Percentiles rank a stretch among this genome's conserved stretches.
Conservation (phyloP, 2,113 vertebrate genomes). For the Brachirus orientalis region DNA sequence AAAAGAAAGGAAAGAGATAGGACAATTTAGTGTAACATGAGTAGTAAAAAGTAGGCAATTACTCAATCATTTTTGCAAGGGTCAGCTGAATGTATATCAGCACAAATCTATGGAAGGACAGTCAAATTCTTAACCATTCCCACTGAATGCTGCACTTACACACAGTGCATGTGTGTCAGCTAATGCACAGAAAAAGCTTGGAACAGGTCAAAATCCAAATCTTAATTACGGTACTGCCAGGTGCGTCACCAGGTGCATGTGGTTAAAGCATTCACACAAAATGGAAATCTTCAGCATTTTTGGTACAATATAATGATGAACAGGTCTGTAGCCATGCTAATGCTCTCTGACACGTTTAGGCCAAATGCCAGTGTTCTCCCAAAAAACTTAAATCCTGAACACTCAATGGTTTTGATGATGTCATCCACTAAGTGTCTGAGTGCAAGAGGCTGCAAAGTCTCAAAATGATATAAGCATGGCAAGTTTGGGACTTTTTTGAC, state of each 20-base stretch:
- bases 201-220: too few relatives aligned
- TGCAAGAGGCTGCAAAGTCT: too few relatives aligned
- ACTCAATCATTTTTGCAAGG: slow-evolving; percentile 3
- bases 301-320: neutral
- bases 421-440: too few relatives aligned
- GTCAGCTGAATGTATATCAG: slow-evolving; percentile 15
- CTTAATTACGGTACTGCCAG: neutral
- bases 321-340: too few relatives aligned
- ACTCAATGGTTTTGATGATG: too few relatives aligned
- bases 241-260: slow-evolving; percentile 1
- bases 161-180: too few relatives aligned
- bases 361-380: too few relatives aligned
- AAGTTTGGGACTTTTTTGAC: too few relatives aligned
- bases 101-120: slow-evolving; percentile 16
- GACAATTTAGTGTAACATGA: neutral
- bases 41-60: slow-evolving; percentile 3
- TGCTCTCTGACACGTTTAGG: too few relatives aligned
- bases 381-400: too few relatives aligned
- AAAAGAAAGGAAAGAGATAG: neutral
- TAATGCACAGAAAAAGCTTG: too few relatives aligned
- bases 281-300: neutral
- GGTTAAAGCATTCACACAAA: neutral
- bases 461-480: too few relatives aligned
- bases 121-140: neutral
- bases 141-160: neutral